A percentile compares a stretch with the other conserved stretches of the same genome.
phyloP scores from a whole-genome alignment of 2,113 vertebrate species.

The Cricetomys ansorgei region DNA sequence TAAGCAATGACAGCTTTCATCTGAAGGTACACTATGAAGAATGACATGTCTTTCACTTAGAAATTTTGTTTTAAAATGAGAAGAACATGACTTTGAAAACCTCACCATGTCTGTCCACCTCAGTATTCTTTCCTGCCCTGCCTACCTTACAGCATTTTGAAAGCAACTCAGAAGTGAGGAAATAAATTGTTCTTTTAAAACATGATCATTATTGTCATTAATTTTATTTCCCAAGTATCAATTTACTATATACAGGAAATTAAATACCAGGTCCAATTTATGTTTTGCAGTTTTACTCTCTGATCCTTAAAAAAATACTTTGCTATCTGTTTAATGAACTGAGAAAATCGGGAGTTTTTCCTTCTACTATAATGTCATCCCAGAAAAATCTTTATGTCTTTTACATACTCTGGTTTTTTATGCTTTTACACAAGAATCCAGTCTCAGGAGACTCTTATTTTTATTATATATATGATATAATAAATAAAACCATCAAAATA shows the following conservation, averaged over 20 bases:
- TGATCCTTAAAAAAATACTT: not conserved
- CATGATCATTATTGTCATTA: not conserved
- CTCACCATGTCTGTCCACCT: not conserved
- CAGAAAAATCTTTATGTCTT: not conserved
- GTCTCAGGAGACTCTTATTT: conserved; percentile 27
- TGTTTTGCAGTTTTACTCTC: not conserved
- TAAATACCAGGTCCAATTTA: not conserved
- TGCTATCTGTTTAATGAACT: not conserved
- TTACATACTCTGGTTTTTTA: not conserved
- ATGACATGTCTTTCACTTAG: not conserved
- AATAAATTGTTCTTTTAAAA: not conserved
- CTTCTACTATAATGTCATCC: not conserved
- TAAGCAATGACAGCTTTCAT: not conserved
- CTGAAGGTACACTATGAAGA: not conserved
- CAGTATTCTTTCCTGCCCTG: not conserved
- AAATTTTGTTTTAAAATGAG: not conserved
- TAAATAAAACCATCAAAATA: not conserved
- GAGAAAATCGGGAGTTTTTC: not conserved
- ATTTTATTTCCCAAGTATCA: not conserved
- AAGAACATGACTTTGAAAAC: not conserved
- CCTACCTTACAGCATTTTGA: not conserved
- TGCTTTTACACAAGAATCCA: not conserved
- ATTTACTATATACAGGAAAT: not conserved
- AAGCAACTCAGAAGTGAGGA: not conserved
- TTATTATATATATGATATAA: not conserved